Percentiles rank a stretch among this genome's conserved stretches.
These are phyloP conservation scores for Holothuria leucospilota DNA, from an alignment of 53 echinoderm and acorn worm genomes.

Conservation along the genomic window DNA sequence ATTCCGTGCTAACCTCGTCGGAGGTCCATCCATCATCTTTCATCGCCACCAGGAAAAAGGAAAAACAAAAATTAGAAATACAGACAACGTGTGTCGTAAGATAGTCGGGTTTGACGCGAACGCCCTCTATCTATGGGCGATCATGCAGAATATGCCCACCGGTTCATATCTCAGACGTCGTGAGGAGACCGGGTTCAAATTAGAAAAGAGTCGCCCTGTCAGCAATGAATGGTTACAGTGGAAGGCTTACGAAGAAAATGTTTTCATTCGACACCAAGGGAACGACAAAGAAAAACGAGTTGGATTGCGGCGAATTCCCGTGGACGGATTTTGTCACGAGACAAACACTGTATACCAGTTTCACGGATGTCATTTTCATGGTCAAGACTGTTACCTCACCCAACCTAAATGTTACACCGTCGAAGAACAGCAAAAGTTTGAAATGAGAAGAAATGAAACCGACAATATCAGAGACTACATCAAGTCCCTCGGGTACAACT, in stretches of 20 bases:
- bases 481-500: slow-evolving; percentile 35
- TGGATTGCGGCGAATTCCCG: too few relatives aligned
- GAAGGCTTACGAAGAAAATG: background rate
- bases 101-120: background rate
- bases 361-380: slow-evolving; percentile 36
- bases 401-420: background rate
- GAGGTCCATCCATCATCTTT: background rate
- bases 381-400: slow-evolving; percentile 14
- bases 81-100: too few relatives aligned
- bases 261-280: slow-evolving; percentile 47
- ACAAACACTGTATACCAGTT: slow-evolving; percentile 53
- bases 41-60: slow-evolving; percentile 29
- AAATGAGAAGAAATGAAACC: background rate
- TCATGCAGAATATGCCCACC: slow-evolving; percentile 26
- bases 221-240: slow-evolving; percentile 2
- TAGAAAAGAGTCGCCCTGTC: background rate
- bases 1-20: slow-evolving; percentile 48
- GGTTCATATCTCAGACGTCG: slow-evolving; percentile 44
- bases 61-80: background rate
- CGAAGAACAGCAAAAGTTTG: background rate
- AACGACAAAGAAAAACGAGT: slow-evolving; percentile 36
- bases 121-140: slow-evolving; percentile 23
- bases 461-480: background rate
- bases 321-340: slow-evolving; percentile 43
- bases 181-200: background rate